Evolutionary conservation across 1,140 invertebrate species (phyloP), one percentile per base, ranked within the genome.

Genomic region (Trichonephila inaurata): DNA sequence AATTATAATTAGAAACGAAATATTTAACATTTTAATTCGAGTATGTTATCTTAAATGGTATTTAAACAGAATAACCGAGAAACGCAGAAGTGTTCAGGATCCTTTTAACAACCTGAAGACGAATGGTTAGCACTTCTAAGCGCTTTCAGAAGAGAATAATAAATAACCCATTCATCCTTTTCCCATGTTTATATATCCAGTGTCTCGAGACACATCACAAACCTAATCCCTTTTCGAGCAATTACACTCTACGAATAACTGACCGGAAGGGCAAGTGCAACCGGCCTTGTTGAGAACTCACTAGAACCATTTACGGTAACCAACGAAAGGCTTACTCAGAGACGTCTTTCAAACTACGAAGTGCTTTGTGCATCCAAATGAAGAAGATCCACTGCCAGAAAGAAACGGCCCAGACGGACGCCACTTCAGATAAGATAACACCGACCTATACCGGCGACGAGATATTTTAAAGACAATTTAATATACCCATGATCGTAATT

Each of bases 381-480:
- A 18, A 72, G 69, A 72, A 16, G n/a, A 14, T 77, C 18, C 14
- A 77, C 4, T 16, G 14, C 28, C 18, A 77, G n/a, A 77, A 77
- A 77, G 72, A 77, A 40, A 77, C 24, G 72, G 28, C 72, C 72
- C 72, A 77, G 72, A 77, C 72, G 33, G 72, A 40, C 72, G 72
- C 72, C 72, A 40, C 16, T 40, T 6, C 1, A 28, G 72, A 77
- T 77, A 77, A 77, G 72, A 77, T 77, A 77, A 40, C 72, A 40
- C 72, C 24, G 12, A 14, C 14, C 28, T 28, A 33, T 77, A 40
- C 28, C 72, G 72, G 72, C 72, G 72, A 77, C 72, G 5, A 77
- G 72, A 77, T 33, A 77, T 77, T 77, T 77, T 77, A 77, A 77
- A 77, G 24, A 77, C 72, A 77, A 77, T 77, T 77, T 77, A 77